Evolutionary conservation across 2,888 invertebrate species (phyloP).

Genomic region (Eristalinus sepulchralis): DNA sequence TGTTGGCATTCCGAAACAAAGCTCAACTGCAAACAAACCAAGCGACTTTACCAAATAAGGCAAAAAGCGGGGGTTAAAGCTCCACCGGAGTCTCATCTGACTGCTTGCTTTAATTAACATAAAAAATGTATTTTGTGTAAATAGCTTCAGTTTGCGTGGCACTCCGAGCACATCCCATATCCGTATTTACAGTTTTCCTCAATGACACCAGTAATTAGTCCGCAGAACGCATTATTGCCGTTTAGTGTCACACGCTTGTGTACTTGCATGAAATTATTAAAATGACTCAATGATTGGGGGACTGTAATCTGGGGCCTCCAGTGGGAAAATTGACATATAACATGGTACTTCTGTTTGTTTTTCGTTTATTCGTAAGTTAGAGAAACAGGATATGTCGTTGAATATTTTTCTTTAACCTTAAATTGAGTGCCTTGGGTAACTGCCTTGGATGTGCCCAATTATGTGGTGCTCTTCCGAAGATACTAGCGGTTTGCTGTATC

Average conservation of each 20-base stretch:
- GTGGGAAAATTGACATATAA: too few relatives aligned
- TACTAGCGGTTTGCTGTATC: too few relatives aligned
- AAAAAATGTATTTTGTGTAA: not conserved
- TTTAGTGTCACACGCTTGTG: conserved; percentile 38
- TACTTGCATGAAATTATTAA: conserved; percentile 51
- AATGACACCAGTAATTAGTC: conserved; percentile 39
- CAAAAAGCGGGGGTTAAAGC: not conserved
- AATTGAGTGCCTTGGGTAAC: too few relatives aligned
- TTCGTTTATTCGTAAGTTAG: too few relatives aligned
- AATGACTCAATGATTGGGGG: not conserved
- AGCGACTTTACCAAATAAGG: not conserved
- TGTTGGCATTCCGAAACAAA: too few relatives aligned
- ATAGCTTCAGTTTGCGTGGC: not conserved
- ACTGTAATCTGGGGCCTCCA: not conserved
- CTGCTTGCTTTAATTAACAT: not conserved
- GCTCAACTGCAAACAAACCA: not conserved
- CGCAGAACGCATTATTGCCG: conserved; percentile 16
- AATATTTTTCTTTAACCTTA: too few relatives aligned
- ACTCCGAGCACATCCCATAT: not conserved
- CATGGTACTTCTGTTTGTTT: too few relatives aligned
- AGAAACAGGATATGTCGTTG: too few relatives aligned
- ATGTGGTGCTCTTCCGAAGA: too few relatives aligned
- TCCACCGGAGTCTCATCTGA: not conserved
- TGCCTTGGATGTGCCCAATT: too few relatives aligned
- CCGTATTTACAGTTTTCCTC: conserved; percentile 5